Base-by-base conservation (phyloP, 2,797 vertebrate genomes). In the Coregonus ussuriensis region DNA sequence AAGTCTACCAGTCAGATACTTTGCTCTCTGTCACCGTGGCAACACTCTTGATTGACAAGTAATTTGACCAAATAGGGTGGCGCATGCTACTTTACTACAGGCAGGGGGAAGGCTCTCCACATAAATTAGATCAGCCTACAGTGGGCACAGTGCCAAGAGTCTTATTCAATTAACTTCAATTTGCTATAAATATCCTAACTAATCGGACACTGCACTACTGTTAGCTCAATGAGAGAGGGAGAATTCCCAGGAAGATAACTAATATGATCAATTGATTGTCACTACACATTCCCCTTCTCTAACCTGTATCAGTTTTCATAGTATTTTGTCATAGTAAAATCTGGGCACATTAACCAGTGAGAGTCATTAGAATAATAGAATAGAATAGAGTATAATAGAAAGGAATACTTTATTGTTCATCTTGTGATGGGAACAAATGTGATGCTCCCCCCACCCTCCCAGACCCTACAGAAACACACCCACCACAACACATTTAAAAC, bases 41-140 rank as follows among this genome's bases (percentile, higher is more conserved):
- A 78, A 91, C 47, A 0, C 1, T 0, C 3, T 31, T 91, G 91
- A 93, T 82, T 89, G 92, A 89, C 91, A 89, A 62, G 3, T 1
- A 11, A 29, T 1, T 71, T 52, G 74, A 37, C 88, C 87, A 84
- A 71, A 83, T 66, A 7, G 62, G 78, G 80, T 13, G 68, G 52
- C 31, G 81, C 71, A 35, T 33, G 11, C 6, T 41, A 51, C 11
- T n/a, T 56, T 51, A 71, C 31, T 33, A 29, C 5, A 7, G 6
- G 33, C 31, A 21, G 21, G 59, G 71, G 71, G 71, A 76, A 80
- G 78, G 63, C 74, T 79, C 67, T 73, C 79, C 52, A 54, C 33
- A 13, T 14, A n/a, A 67, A 14, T 3, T 56, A 18, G 33, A 41
- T 18, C 18, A 16, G 37, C 37, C 68, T n/a, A 47, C 52, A 67